Conservation (phyloP, 2,797 vertebrate genomes). For the Acropternis orthonyx region DNA sequence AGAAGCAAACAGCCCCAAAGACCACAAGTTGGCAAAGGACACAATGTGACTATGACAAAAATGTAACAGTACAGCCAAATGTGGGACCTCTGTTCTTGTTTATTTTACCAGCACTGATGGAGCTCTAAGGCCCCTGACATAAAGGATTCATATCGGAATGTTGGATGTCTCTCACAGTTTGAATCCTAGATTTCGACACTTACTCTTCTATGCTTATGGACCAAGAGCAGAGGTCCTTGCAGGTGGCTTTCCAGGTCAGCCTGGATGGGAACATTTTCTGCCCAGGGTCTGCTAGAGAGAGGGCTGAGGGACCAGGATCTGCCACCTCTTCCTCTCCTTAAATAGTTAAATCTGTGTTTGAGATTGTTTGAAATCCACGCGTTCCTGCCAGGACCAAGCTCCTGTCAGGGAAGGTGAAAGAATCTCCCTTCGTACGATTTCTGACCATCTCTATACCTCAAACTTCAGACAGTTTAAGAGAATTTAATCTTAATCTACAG, state of each 20-base stretch:
- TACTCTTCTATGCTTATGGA: neutral
- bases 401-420: neutral
- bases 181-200: neutral
- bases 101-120: neutral
- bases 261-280: neutral
- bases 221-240: neutral
- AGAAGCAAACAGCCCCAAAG: neutral
- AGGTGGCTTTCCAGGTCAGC: neutral
- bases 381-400: neutral
- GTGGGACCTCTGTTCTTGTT: neutral
- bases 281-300: neutral
- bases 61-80: neutral
- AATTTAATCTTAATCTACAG: neutral
- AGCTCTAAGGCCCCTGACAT: neutral
- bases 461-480: neutral
- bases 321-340: neutral
- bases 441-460: neutral
- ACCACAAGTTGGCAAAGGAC: neutral
- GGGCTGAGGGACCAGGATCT: neutral
- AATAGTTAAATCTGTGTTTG: neutral
- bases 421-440: neutral
- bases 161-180: neutral
- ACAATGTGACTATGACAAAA: neutral
- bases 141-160: neutral
- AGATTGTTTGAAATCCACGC: neutral